phyloP scores from a whole-genome alignment of 64 coral and sea anemone genomes.

The Montipora sp. region DNA sequence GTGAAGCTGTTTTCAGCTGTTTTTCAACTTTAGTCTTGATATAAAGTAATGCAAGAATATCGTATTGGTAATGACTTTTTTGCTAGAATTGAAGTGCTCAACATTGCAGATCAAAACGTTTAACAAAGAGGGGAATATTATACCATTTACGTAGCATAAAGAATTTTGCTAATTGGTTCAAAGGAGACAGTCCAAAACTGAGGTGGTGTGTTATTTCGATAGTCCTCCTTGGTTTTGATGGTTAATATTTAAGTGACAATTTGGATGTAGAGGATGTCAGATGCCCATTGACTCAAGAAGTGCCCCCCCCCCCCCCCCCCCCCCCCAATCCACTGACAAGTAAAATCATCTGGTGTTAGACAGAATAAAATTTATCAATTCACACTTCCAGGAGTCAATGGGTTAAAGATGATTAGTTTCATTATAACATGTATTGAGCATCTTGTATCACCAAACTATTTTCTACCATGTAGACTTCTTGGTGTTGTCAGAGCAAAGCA shows the following conservation, averaged over 20 bases:
- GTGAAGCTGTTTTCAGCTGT: not conserved
- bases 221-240: not conserved
- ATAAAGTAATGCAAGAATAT: not conserved
- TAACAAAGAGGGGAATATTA: constrained; percentile 8
- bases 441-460: not conserved
- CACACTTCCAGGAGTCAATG: not conserved
- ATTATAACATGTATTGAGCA: not conserved
- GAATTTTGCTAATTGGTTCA: not conserved
- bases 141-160: not conserved
- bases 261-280: not conserved
- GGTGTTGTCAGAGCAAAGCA: not conserved
- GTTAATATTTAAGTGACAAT: not conserved
- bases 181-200: not conserved
- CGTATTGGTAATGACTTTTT: not conserved
- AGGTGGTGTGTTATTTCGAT: constrained; percentile 10
- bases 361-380: too few relatives aligned
- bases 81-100: not conserved
- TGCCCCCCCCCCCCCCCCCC: too few relatives aligned
- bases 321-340: too few relatives aligned
- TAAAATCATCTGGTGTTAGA: too few relatives aligned
- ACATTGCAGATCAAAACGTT: not conserved
- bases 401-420: not conserved
- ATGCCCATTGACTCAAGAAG: too few relatives aligned
- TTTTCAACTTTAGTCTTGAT: not conserved
- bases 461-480: constrained; percentile 24